Evolutionary conservation across 2,797 vertebrate genomes (phyloP).

Genomic region (Rhabdophis nuchalis): DNA sequence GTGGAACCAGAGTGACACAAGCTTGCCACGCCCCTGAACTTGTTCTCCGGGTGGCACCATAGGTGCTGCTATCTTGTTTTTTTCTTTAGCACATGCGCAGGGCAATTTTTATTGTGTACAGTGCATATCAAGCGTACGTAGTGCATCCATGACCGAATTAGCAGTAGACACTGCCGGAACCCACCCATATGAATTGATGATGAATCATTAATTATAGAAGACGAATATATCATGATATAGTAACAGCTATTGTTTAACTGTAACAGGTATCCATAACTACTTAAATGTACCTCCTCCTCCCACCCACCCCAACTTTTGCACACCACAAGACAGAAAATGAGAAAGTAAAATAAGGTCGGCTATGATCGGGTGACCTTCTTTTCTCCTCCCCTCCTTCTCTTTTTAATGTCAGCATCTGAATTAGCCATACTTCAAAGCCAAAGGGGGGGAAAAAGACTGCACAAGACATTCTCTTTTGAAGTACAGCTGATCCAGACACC

Average conservation of each 20-base stretch:
- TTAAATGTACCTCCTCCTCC: background rate
- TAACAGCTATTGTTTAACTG: background rate
- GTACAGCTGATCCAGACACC: constrained; percentile 68
- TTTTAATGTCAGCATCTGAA: constrained; percentile 59
- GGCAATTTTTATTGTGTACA: too few species aligned
- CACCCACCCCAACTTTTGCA: constrained; percentile 20
- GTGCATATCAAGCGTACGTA: too few species aligned
- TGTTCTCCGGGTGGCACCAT: too few species aligned
- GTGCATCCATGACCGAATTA: too few species aligned
- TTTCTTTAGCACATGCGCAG: too few species aligned
- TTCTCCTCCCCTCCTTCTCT: constrained; percentile 24
- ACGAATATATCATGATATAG: background rate
- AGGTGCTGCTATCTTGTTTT: too few species aligned
- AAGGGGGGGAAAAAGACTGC: constrained; percentile 16
- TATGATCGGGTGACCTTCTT: constrained; percentile 60
- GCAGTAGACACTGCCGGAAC: too few species aligned
- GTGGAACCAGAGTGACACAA: too few species aligned
- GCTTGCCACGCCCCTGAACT: too few species aligned
- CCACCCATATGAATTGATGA: background rate
- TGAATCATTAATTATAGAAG: background rate
- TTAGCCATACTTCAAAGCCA: constrained; percentile 68
- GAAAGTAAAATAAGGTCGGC: constrained; percentile 32
- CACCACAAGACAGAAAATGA: constrained; percentile 39
- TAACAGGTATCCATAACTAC: background rate
- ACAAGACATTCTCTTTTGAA: constrained; percentile 60